These are phyloP conservation scores for Hypanus sabinus DNA, from an alignment of 2,113 vertebrate species.

Conservation along the genomic window DNA sequence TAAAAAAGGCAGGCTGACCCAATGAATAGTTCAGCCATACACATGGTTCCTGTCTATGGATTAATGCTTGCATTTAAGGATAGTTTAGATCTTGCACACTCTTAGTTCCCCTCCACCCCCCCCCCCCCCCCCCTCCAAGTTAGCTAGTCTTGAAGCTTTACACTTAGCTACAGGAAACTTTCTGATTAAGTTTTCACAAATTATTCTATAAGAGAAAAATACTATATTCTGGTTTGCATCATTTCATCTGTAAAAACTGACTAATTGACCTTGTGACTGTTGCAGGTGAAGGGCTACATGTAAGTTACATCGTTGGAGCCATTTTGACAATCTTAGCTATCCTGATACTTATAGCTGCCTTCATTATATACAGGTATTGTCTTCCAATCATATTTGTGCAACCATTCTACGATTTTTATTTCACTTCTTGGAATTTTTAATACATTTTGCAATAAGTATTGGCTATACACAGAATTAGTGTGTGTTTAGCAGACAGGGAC, in stretches of 20 bases:
- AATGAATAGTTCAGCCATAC: neutral
- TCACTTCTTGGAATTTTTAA: neutral
- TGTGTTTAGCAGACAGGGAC: neutral
- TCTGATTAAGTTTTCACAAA: neutral
- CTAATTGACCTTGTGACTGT: conserved; percentile 37
- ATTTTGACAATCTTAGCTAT: conserved; percentile 81
- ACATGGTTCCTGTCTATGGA: neutral
- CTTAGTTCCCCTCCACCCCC: neutral
- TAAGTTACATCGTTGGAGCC: conserved; percentile 85
- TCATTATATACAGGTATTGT: conserved; percentile 83
- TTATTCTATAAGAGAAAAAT: neutral
- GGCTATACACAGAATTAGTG: too few species aligned
- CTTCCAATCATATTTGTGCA: neutral
- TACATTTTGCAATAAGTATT: neutral
- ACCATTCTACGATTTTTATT: neutral
- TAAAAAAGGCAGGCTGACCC: neutral
- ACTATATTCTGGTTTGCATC: neutral
- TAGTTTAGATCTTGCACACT: neutral
- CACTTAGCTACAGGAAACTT: neutral
- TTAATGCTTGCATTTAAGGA: neutral
- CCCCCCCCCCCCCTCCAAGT: neutral
- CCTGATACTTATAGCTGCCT: conserved; percentile 75
- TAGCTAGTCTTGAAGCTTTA: neutral
- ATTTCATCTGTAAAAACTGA: neutral
- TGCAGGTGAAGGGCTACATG: conserved; percentile 81